Conservation (phyloP, 2,888 invertebrate species). For the Ectemnius continuus region DNA sequence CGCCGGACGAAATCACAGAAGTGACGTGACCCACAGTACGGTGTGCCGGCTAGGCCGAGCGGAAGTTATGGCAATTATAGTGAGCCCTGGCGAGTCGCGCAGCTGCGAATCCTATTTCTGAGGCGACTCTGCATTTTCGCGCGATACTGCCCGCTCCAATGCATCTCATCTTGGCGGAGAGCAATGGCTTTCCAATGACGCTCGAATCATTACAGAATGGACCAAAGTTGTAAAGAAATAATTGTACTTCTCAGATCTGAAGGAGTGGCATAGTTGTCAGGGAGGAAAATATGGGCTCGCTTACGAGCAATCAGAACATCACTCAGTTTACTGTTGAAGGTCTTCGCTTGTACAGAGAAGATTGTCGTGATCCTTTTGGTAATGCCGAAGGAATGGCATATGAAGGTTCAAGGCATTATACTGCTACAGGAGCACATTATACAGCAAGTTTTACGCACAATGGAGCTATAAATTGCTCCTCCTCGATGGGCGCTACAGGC, state of each 20-base stretch:
- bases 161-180: slow-evolving; percentile 8
- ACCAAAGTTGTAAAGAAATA: too few relatives aligned
- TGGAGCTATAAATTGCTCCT: slow-evolving; percentile 15
- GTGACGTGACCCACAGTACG: slow-evolving; percentile 58
- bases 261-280: too few relatives aligned
- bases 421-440: slow-evolving; percentile 5
- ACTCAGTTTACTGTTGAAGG: too few relatives aligned
- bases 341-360: too few relatives aligned
- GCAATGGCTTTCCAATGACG: slow-evolving; percentile 10
- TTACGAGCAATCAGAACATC: too few relatives aligned
- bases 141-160: slow-evolving; percentile 4
- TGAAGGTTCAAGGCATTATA: too few relatives aligned
- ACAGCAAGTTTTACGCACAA: neutral
- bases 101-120: slow-evolving; percentile 68
- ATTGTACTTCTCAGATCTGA: too few relatives aligned
- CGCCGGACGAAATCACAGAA: slow-evolving; percentile 32
- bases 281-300: too few relatives aligned
- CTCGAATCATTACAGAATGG: too few relatives aligned
- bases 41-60: slow-evolving; percentile 29
- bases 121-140: slow-evolving; percentile 20
- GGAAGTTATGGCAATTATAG: slow-evolving; percentile 67
- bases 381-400: too few relatives aligned
- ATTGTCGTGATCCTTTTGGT: too few relatives aligned
- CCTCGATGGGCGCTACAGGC: neutral
- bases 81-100: slow-evolving; percentile 47